Base-by-base conservation (phyloP, 2,113 vertebrate genomes). In the Panurus biarmicus region DNA sequence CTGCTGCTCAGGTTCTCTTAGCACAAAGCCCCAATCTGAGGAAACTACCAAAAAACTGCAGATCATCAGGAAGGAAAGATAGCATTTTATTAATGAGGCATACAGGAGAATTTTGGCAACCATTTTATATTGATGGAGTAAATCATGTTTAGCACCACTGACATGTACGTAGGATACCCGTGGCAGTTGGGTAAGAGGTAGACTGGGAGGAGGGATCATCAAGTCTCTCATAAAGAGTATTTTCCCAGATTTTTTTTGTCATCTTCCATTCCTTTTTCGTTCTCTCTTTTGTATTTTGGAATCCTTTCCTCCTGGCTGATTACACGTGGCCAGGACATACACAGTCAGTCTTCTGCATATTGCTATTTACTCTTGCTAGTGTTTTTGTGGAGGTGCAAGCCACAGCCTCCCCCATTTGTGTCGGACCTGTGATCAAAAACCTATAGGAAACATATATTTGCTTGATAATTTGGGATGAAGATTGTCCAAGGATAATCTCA, bases 261-360 rank as follows among this genome's bases (percentile, higher is more conserved):
- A 29, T 69, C 48, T 88, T 73, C 47, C 5, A 10, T 80, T 70
- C 33, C 12, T 45, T 62, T 69, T 87, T 35, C 79, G 25, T 53
- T 45, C 22, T 64, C 35, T 53, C 5, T 45, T 78, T 31, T 57
- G 44, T 80, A 33, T 50, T 79, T 56, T 65, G 60, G 28, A 85
- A 92, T 38, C 26, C 14, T 23, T 69, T 62, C 14, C 12, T 74
- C 18, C 40, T n/a, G n/a, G n/a, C n/a, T n/a, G n/a, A n/a, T n/a
- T 56, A 24, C 0, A 0, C 0, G 0, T 51, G 45, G 24, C 54
- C 2, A 10, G 58, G 40, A 40, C 9, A 16, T 12, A 44, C 36
- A 22, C 15, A 35, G 26, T 24, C 36, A 29, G 7, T 10, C 23
- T 84, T 54, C 77, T 74, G 25, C 47, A 9, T 24, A 7, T 51